Evolutionary conservation across 2,888 invertebrate genomes (phyloP).

Genomic region (Brachylomia viminalis): DNA sequence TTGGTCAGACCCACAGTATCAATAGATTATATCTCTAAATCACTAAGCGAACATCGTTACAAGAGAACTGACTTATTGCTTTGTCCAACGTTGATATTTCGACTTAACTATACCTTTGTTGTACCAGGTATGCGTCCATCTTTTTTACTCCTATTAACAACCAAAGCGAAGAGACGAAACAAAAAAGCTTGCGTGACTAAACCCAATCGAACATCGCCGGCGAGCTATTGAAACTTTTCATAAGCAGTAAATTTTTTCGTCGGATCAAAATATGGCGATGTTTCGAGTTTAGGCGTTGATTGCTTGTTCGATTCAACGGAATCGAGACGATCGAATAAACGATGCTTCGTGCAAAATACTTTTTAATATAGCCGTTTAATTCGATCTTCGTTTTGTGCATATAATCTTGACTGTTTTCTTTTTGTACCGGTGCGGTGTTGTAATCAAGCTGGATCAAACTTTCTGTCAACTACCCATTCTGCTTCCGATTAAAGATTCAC

Average conservation of each 20-base stretch:
- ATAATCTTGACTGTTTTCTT: constrained; percentile 51
- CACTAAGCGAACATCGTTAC: constrained; percentile 18
- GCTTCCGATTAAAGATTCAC: constrained; percentile 3
- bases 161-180: constrained; percentile 31
- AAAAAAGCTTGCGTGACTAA: constrained; percentile 65
- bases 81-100: constrained; percentile 32
- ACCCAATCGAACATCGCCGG: constrained; percentile 56
- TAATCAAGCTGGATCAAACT: constrained; percentile 33
- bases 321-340: constrained; percentile 45
- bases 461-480: constrained; percentile 1
- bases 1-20: neutral
- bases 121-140: constrained; percentile 14
- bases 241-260: constrained; percentile 59
- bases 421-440: constrained; percentile 28
- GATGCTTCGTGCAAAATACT: constrained; percentile 53
- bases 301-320: constrained; percentile 52
- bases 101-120: constrained; percentile 31
- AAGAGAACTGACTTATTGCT: constrained; percentile 20
- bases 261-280: constrained; percentile 45
- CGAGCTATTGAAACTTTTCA: constrained; percentile 54
- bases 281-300: constrained; percentile 47
- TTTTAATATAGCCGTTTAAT: constrained; percentile 57
- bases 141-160: constrained; percentile 48
- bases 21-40: constrained; percentile 28
- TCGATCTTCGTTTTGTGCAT: constrained; percentile 45